Base-by-base conservation (phyloP, 2,113 vertebrate genomes). In the Alligator mississippiensis region DNA sequence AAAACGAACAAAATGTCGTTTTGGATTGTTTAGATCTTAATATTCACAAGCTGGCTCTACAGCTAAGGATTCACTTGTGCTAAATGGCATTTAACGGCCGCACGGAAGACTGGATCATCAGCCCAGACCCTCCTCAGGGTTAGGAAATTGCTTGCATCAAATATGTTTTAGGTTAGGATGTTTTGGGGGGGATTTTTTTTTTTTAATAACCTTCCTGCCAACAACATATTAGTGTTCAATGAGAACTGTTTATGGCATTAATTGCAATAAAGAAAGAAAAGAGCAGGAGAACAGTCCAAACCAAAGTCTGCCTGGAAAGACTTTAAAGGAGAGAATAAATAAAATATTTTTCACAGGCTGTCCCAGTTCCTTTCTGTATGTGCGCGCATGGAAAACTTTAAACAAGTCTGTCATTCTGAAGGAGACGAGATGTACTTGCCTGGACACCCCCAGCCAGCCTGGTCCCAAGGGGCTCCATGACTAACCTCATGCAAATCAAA, bases 251-350 rank as follows among this genome's bases (percentile, higher is more conserved):
- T 87, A 72, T 80, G 91, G 59, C 76, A 75, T 82, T 92, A 93
- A 93, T 86, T 94, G 66, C 62, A 90, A 90, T 34, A 4, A 58
- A 7, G 17, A 38, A 14, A 54, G 13, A 34, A 68, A 61, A 28
- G 16, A 27, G 5, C 0, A 10, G 81, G 28, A 64, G 85, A 90
- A 81, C 78, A 92, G 75, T 90, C 78, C 91, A 94, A 95, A 90
- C 72, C 88, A 90, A 95, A 96, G 79, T 88, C 93, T 96, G 90
- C 38, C 83, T 96, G 90, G 95, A 95, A 92, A 86, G 13, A 70
- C 64, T 96, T 96, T 76, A 89, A 89, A 93, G 61, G 47, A 78
- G 66, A 84, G 92, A 94, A 90, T 66, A 85, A 92, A 90, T 11
- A 27, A 90, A 92, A 77, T 18, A 59, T 9, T 47, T 47, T 75